phyloP scores from a whole-genome alignment of 2,113 vertebrate genomes.

The Isurus oxyrinchus region DNA sequence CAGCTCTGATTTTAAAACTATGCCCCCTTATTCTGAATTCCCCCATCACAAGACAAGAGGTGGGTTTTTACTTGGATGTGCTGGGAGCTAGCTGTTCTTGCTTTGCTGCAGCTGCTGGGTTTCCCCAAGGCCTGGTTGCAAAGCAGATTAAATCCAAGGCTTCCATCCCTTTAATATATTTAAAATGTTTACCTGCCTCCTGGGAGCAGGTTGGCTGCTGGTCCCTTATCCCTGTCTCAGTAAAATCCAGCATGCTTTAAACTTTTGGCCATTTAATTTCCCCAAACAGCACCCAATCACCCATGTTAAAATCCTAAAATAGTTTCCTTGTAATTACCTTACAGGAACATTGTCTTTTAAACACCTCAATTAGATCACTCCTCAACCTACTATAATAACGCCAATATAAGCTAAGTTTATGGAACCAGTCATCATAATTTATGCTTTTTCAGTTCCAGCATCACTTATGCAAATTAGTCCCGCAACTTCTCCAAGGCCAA shows the following conservation, averaged over 20 bases:
- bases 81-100: background rate
- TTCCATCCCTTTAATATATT: no score
- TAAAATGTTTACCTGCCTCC: no score
- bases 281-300: no score
- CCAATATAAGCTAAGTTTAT: background rate
- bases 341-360: background rate
- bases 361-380: background rate
- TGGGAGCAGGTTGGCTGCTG: no score
- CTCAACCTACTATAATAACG: background rate
- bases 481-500: background rate
- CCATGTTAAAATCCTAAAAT: background rate
- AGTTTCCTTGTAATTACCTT: background rate
- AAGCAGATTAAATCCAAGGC: no score
- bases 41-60: background rate
- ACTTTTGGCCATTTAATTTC: no score
- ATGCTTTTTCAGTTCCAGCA: background rate
- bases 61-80: background rate
- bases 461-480: background rate
- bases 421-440: background rate
- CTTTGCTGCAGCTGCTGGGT: background rate
- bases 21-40: background rate
- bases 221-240: no score
- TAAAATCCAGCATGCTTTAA: no score
- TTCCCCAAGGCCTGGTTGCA: background rate
- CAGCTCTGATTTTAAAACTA: background rate